phyloP scores from a whole-genome alignment of 2,113 vertebrate genomes.

The Romanogobio albipinnatus region DNA sequence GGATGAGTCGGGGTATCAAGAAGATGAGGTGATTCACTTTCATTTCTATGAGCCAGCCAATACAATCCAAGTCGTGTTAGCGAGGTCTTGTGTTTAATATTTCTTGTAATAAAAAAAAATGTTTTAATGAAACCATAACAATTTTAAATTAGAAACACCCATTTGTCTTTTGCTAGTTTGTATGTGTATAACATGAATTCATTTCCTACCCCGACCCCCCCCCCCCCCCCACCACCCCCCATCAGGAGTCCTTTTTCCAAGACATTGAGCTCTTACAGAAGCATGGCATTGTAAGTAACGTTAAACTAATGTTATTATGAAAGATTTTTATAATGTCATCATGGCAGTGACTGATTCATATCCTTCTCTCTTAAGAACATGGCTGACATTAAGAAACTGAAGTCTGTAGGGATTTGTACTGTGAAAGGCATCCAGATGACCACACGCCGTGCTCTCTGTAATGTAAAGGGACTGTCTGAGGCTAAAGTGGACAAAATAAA shows the following conservation, averaged over 20 bases:
- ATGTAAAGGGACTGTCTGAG: slow-evolving; percentile 95
- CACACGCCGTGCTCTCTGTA: slow-evolving; percentile 89
- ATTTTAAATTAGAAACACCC: background rate
- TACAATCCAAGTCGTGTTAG: too few relatives aligned
- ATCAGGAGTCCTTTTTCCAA: slow-evolving; percentile 95
- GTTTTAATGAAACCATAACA: background rate
- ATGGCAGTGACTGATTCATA: slow-evolving; percentile 48
- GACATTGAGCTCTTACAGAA: slow-evolving; percentile 97
- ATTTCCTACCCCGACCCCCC: too few relatives aligned
- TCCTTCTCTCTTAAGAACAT: slow-evolving; percentile 79
- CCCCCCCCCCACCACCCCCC: too few relatives aligned
- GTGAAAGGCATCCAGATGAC: slow-evolving; percentile 99
- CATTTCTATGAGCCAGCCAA: background rate
- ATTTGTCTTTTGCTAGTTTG: background rate
- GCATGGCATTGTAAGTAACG: slow-evolving; percentile 96
- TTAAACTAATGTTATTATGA: background rate
- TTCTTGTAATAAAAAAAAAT: background rate
- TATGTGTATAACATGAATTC: background rate
- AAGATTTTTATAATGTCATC: slow-evolving; percentile 59
- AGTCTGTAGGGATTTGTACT: slow-evolving; percentile 94
- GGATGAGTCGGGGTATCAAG: slow-evolving; percentile 82
- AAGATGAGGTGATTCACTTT: slow-evolving; percentile 84
- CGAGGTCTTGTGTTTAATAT: background rate
- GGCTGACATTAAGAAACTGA: slow-evolving; percentile 97
- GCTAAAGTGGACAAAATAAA: slow-evolving; percentile 99